Conservation (phyloP, 2,888 invertebrate genomes). For the Dryadula phaetusa region DNA sequence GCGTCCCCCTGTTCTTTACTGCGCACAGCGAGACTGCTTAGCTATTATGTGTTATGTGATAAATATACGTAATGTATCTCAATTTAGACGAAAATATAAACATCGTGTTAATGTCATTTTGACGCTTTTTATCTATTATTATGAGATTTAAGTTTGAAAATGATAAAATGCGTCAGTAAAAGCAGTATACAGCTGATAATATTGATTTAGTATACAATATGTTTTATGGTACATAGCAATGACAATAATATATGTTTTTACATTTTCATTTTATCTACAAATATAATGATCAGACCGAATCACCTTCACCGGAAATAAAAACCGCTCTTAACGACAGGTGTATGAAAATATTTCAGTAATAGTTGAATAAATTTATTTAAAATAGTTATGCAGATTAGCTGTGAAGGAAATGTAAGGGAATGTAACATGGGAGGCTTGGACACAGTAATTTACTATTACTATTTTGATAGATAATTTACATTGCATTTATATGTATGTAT, state of each 20-base stretch:
- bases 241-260: not conserved
- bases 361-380: conserved; percentile 20
- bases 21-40: not conserved
- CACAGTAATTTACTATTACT: not conserved
- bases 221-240: not conserved
- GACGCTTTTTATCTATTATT: not conserved
- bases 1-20: not conserved
- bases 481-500: conserved; percentile 3
- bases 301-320: conserved; percentile 5
- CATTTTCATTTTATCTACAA: not conserved
- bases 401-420: conserved; percentile 12
- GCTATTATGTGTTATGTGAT: conserved; percentile 1
- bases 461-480: conserved; percentile 10
- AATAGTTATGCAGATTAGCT: conserved; percentile 22
- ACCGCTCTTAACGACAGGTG: conserved; percentile 21
- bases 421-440: conserved; percentile 15
- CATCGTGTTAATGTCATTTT: not conserved
- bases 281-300: conserved; percentile 10
- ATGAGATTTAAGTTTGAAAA: not conserved
- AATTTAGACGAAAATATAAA: not conserved
- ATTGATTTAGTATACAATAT: no score
- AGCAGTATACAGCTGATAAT: no score
- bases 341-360: conserved; percentile 23
- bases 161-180: not conserved
- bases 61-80: conserved; percentile 11